Conservation (phyloP, 2,888 invertebrate species). For the Antitype chi region DNA sequence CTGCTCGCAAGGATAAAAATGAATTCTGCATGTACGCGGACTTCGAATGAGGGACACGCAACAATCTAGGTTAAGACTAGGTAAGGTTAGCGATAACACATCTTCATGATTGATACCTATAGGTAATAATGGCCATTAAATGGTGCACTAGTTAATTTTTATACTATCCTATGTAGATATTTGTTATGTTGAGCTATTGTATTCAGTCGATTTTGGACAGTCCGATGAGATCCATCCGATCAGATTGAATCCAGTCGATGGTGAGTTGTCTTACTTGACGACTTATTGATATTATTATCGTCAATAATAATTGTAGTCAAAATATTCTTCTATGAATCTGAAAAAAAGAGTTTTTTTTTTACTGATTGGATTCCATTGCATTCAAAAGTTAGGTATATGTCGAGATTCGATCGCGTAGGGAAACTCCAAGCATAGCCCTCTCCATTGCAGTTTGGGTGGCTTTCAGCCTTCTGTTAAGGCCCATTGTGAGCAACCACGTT, state of each 20-base stretch:
- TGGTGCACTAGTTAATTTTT: not conserved
- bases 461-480: too few relatives aligned
- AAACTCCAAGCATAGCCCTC: too few relatives aligned
- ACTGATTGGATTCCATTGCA: not conserved
- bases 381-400: not conserved
- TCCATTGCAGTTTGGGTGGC: too few relatives aligned
- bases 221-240: not conserved
- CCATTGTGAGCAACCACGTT: too few relatives aligned
- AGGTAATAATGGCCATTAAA: too few relatives aligned
- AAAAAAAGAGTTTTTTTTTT: not conserved
- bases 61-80: not conserved
- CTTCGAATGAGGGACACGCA: too few relatives aligned
- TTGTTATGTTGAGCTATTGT: not conserved
- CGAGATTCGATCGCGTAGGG: too few relatives aligned
- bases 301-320: slow-evolving; percentile 1
- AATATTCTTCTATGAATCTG: not conserved
- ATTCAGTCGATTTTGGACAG: too few relatives aligned
- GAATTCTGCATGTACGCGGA: too few relatives aligned
- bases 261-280: not conserved
- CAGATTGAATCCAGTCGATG: not conserved
- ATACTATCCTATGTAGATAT: not conserved
- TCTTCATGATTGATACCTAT: not conserved
- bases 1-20: too few relatives aligned
- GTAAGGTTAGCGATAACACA: not conserved
- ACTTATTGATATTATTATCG: not conserved